Evolutionary conservation across 2,888 invertebrate species (phyloP), one percentile per base, ranked within the genome.

Genomic region (Lithophane ornitopus): DNA sequence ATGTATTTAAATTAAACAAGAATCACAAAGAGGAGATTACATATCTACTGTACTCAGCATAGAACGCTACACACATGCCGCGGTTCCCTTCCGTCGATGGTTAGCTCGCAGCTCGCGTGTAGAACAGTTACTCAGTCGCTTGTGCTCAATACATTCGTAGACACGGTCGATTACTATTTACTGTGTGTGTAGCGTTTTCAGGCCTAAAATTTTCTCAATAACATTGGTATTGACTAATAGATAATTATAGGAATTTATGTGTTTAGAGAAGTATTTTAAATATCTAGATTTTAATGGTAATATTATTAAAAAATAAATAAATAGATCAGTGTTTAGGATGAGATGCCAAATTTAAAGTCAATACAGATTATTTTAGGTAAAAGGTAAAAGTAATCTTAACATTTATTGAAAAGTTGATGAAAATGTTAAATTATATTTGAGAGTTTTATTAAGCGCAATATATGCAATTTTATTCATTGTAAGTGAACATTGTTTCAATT

Each of bases 341-440:
- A 96, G 96, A 95, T 97, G 97, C 97, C 97, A 97, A 97, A 97
- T 97, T 96, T 95, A 97, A 97, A 97, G 97, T 97, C 97, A 97
- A 97, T 97, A 97, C 97, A 90, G 95, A 94, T 96, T 97, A 97
- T 95, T 96, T 96, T 96, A 97, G 97, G 97, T 97, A 97, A 97
- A 97, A 93, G 91, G 92, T 96, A 96, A 96, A 95, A 92, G 92
- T 95, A 95, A 95, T 95, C 95, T 94, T 95, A 95, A 95, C 95
- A 92, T 95, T 95, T 95, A 96, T 95, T 95, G 91, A 96, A 95
- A 95, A 96, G 95, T 95, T 95, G 92, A 95, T 94, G 91, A 95
- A 93, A 95, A 95, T 96, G 95, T 96, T 96, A 93, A 96, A 96
- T 95, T 96, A 96, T 96, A 96, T 96, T 96, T 95, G 96, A 96